A percentile compares a stretch with the other conserved stretches of the same genome.
phyloP scores from a whole-genome alignment of 2,888 invertebrate genomes.

The Sepioteuthis lessoniana region DNA sequence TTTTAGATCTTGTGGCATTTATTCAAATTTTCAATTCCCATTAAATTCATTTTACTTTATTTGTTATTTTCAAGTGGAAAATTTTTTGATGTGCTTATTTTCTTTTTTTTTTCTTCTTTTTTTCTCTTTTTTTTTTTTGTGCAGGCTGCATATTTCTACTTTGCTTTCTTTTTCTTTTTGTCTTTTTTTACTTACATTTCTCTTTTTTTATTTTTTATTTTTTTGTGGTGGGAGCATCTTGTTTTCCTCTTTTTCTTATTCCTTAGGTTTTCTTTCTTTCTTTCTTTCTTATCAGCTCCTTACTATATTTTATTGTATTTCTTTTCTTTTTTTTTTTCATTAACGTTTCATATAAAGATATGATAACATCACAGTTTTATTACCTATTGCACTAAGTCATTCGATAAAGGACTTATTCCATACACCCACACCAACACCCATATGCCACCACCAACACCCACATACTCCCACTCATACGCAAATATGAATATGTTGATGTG shows the following conservation, averaged over 20 bases:
- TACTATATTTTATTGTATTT: not conserved
- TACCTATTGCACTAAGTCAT: too few relatives aligned
- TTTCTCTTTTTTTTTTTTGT: not conserved
- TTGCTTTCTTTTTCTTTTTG: too few relatives aligned
- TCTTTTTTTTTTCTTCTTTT: too few relatives aligned
- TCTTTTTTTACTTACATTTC: not conserved
- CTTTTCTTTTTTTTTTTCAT: not conserved
- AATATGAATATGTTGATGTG: too few relatives aligned
- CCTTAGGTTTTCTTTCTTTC: not conserved
- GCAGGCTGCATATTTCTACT: not conserved
- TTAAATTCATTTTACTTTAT: not conserved
- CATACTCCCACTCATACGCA: too few relatives aligned
- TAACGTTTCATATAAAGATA: not conserved
- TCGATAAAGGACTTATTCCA: too few relatives aligned
- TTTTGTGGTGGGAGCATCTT: not conserved
- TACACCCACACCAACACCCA: not conserved
- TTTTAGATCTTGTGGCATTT: not conserved
- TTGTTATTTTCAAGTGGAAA: not conserved
- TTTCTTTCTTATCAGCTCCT: not conserved
- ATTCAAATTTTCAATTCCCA: not conserved
- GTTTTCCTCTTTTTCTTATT: not conserved
- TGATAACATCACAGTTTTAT: too few relatives aligned
- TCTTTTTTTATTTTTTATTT: not conserved
- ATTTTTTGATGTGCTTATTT: not conserved
- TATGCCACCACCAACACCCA: too few relatives aligned